These are phyloP conservation scores for Ormyrus labotus DNA, from an alignment of 2,888 invertebrate species.

Conservation along the genomic window DNA sequence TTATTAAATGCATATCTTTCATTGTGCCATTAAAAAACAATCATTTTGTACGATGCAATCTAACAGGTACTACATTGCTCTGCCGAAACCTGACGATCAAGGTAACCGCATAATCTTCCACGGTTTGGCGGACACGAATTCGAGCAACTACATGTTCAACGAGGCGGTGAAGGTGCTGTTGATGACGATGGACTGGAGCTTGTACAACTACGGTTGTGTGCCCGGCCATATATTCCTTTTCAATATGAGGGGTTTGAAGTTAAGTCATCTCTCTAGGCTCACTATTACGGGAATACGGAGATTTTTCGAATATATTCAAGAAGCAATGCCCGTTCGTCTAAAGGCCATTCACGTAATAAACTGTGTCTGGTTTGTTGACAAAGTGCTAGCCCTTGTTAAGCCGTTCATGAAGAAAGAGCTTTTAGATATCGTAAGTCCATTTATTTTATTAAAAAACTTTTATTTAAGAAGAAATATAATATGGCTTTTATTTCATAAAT, in stretches of 20 bases:
- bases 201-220: conserved; percentile 79
- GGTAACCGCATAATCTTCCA: conserved; percentile 81
- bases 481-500: no score
- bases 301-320: conserved; percentile 83
- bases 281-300: conserved; percentile 79
- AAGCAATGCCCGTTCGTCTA: conserved; percentile 82
- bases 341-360: conserved; percentile 83
- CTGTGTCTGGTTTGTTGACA: conserved; percentile 76
- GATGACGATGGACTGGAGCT: conserved; percentile 80
- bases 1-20: no score
- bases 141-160: conserved; percentile 80
- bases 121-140: conserved; percentile 78
- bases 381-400: conserved; percentile 75
- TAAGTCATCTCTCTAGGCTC: conserved; percentile 80
- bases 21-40: no score
- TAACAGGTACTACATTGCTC: conserved; percentile 78
- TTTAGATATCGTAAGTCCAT: conserved; percentile 71
- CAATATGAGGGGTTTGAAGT: conserved; percentile 81
- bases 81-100: conserved; percentile 79
- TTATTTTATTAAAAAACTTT: no score
- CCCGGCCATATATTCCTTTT: conserved; percentile 82
- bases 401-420: conserved; percentile 77
- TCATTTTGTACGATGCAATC: background rate
- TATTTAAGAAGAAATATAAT: no score
- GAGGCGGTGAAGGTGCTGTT: conserved; percentile 80